Conservation (phyloP, 1,140 invertebrate genomes). For the Caenorhabditis remanei region DNA sequence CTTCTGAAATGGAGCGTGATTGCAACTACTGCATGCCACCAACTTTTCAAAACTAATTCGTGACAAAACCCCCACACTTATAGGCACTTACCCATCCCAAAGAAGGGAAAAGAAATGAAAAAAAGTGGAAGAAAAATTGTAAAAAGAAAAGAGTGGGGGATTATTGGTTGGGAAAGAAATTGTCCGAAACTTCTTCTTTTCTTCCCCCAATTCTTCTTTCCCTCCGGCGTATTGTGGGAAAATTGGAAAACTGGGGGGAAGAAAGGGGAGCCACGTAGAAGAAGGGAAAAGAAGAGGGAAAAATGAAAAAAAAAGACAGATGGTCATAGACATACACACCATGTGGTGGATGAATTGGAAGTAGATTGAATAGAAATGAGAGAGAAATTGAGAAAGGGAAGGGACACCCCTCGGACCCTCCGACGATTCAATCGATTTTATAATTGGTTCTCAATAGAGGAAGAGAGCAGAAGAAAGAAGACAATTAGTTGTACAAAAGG, state of each 20-base stretch:
- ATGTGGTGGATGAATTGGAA: slow-evolving; percentile 2
- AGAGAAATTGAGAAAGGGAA: no score
- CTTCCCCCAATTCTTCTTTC: background rate
- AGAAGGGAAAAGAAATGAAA: no score
- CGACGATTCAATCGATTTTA: background rate
- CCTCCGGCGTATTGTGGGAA: background rate
- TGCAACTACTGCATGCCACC: no score
- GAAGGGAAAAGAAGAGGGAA: background rate
- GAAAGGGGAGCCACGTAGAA: background rate
- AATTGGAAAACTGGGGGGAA: background rate
- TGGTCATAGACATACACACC: background rate
- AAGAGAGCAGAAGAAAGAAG: background rate
- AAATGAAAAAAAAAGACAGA: slow-evolving; percentile 32
- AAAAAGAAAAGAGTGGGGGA: background rate
- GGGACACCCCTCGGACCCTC: no score
- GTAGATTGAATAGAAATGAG: no score
- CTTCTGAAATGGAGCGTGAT: no score
- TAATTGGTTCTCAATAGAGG: background rate
- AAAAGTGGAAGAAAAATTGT: no score
- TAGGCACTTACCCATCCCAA: no score
- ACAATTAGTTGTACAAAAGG: no score
- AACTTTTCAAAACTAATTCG: no score
- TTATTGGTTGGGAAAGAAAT: background rate
- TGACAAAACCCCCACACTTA: no score
- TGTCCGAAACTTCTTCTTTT: background rate